Conservation (phyloP, 2,797 vertebrate genomes). For the Loris lydekkerianus region DNA sequence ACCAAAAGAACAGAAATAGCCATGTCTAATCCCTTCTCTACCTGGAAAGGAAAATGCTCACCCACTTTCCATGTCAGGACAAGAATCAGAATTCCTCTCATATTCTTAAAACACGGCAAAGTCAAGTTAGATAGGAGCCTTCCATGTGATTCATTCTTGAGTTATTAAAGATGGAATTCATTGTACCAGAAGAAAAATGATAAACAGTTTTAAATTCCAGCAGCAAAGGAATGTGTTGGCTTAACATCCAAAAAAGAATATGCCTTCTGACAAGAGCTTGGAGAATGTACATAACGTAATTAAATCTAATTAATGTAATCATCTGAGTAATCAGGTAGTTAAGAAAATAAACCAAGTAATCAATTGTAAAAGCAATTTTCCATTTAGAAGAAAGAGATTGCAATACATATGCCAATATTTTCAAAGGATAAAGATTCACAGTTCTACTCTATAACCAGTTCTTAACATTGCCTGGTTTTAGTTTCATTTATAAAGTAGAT, state of each 20-base stretch:
- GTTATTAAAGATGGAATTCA: slow-evolving; percentile 67
- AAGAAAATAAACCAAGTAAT: slow-evolving; percentile 73
- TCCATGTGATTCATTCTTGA: slow-evolving; percentile 43
- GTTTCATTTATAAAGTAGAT: neutral
- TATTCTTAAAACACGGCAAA: slow-evolving; percentile 52
- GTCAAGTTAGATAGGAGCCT: neutral
- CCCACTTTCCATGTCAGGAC: slow-evolving; percentile 42
- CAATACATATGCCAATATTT: slow-evolving; percentile 6
- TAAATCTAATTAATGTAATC: slow-evolving; percentile 70
- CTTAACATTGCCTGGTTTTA: neutral
- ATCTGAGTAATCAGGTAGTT: slow-evolving; percentile 67
- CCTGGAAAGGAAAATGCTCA: slow-evolving; percentile 55
- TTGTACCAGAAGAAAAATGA: slow-evolving; percentile 2
- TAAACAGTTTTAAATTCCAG: slow-evolving; percentile 10
- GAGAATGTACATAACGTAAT: neutral
- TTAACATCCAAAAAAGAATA: slow-evolving; percentile 51
- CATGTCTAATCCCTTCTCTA: slow-evolving; percentile 63
- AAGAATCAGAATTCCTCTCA: slow-evolving; percentile 72
- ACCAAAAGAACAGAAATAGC: slow-evolving; percentile 79
- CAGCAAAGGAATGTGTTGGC: neutral
- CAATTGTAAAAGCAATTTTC: slow-evolving; percentile 62
- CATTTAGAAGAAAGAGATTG: slow-evolving; percentile 55
- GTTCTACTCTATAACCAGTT: neutral
- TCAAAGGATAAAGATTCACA: neutral
- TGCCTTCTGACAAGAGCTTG: neutral